Conservation (phyloP, 2,888 invertebrate species). For the Cheilosia soror region DNA sequence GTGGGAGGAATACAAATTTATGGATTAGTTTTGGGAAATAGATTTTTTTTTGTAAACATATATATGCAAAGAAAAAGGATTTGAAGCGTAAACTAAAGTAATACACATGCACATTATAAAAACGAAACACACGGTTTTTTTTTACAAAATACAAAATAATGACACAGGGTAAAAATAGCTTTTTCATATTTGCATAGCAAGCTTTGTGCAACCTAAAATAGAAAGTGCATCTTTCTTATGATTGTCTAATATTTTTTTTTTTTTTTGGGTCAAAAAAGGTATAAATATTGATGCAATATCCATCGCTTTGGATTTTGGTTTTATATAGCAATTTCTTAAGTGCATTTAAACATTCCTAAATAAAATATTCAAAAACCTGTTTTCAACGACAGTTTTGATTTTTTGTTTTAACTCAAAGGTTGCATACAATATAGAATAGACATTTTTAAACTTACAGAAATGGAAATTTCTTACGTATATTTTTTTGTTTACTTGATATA, state of each 20-base stretch:
- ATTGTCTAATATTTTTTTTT: not conserved
- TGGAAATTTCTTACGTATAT: slow-evolving; percentile 44
- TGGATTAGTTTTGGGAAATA: slow-evolving; percentile 43
- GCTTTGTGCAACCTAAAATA: slow-evolving; percentile 29
- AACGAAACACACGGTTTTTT: slow-evolving; percentile 15
- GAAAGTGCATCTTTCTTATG: not conserved
- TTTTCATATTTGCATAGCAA: slow-evolving; percentile 31
- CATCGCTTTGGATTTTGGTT: slow-evolving; percentile 65
- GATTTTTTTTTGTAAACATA: slow-evolving; percentile 26
- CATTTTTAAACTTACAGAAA: slow-evolving; percentile 57
- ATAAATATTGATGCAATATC: slow-evolving; percentile 23
- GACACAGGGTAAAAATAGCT: slow-evolving; percentile 21
- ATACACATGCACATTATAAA: slow-evolving; percentile 39
- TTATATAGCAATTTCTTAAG: slow-evolving; percentile 4
- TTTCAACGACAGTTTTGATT: slow-evolving; percentile 45
- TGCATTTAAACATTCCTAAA: slow-evolving; percentile 26
- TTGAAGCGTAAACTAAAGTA: slow-evolving; percentile 50
- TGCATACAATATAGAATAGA: slow-evolving; percentile 45
- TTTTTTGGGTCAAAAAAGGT: not conserved
- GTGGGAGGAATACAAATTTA: slow-evolving; percentile 31
- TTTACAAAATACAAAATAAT: slow-evolving; percentile 49
- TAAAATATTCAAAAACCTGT: slow-evolving; percentile 29
- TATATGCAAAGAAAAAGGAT: slow-evolving; percentile 26
- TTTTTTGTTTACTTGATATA: slow-evolving; percentile 48
- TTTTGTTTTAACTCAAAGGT: slow-evolving; percentile 3